Evolutionary conservation across 1,140 invertebrate genomes (phyloP).

Genomic region (Capitella teleta): DNA sequence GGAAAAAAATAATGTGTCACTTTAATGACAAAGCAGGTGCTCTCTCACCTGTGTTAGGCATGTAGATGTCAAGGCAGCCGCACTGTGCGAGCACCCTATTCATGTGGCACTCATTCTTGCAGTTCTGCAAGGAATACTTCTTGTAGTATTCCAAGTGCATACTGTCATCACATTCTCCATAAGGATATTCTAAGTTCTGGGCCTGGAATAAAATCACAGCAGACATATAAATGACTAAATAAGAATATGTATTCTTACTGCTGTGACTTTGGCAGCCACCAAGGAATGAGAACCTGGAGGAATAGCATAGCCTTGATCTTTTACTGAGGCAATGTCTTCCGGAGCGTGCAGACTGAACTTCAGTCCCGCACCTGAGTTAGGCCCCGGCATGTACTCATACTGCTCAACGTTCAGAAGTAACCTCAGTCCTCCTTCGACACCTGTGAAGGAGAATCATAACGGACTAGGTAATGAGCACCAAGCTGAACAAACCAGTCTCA

Average conservation of each 20-base stretch:
- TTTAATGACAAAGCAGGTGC: not conserved
- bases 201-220: not conserved
- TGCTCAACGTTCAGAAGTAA: conserved; percentile 29
- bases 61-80: not conserved
- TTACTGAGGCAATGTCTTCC: conserved; percentile 21
- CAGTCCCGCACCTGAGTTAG: conserved; percentile 23
- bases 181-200: not conserved
- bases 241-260: conserved; percentile 14
- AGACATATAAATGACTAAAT: not conserved
- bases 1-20: not conserved
- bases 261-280: conserved; percentile 21
- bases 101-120: not conserved
- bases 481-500: not conserved
- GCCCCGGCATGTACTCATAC: conserved; percentile 32
- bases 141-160: not conserved
- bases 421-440: conserved; percentile 24
- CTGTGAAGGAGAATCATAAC: conserved; percentile 12
- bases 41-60: not conserved
- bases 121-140: not conserved
- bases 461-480: not conserved
- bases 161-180: not conserved
- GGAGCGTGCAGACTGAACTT: conserved; percentile 22
- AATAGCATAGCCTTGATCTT: conserved; percentile 24
- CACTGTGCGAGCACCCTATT: not conserved
- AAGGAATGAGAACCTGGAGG: conserved; percentile 26